Conservation (phyloP, 2,888 invertebrate species). For the Salticus scenicus region DNA sequence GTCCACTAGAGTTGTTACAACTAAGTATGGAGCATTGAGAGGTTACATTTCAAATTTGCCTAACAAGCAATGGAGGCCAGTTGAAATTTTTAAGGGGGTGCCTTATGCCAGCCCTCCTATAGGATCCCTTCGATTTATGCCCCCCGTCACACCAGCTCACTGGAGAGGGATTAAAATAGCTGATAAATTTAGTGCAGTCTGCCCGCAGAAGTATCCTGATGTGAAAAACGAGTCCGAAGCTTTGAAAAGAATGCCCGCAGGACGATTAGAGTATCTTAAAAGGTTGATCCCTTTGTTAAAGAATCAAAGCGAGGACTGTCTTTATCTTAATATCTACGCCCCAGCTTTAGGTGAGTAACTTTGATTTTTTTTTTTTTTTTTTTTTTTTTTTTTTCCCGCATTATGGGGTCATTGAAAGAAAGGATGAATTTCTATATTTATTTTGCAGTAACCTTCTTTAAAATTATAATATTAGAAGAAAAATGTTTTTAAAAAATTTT, state of each 20-base stretch:
- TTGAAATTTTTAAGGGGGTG: conserved; percentile 80
- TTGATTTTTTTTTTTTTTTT: too few species aligned
- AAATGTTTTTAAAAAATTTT: too few species aligned
- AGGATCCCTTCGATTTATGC: conserved; percentile 94
- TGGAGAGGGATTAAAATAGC: conserved; percentile 86
- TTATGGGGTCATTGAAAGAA: background rate
- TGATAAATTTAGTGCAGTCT: conserved; percentile 85
- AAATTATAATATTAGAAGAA: too few species aligned
- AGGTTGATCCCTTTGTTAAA: conserved; percentile 89
- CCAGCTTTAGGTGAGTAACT: conserved; percentile 91
- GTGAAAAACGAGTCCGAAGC: conserved; percentile 85
- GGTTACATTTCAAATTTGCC: conserved; percentile 76
- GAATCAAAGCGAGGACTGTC: conserved; percentile 97
- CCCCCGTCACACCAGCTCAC: conserved; percentile 86
- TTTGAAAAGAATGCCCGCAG: conserved; percentile 91
- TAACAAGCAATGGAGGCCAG: conserved; percentile 79
- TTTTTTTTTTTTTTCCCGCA: background rate
- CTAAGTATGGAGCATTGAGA: conserved; percentile 89
- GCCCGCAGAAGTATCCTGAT: conserved; percentile 83
- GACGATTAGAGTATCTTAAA: conserved; percentile 90
- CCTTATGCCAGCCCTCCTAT: conserved; percentile 95
- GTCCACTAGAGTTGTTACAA: conserved; percentile 85
- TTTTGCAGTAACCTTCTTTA: too few species aligned
- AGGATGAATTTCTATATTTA: too few species aligned
- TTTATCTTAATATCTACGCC: conserved; percentile 96